Base-by-base conservation (phyloP, 2,113 vertebrate genomes). In the Zootoca vivipara region DNA sequence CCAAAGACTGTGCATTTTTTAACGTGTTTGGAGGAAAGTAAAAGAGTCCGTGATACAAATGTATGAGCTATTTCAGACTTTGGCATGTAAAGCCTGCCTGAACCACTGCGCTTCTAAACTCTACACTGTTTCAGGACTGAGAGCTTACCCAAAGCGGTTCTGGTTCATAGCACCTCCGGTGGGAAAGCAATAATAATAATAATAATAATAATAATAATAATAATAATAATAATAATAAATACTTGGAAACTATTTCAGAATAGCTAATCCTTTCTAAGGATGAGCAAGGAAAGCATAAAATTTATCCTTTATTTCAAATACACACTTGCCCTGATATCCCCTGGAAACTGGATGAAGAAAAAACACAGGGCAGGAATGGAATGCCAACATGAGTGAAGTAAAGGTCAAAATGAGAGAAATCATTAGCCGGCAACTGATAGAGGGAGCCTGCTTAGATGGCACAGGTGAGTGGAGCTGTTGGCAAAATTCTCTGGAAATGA, bases 351-450 rank as follows among this genome's bases (percentile, higher is more conserved):
- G 40, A 15, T 30, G 42, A 78, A 69, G 81, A 70, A 78, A 88
- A 83, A 40, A 64, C 78, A 78, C 42, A 30, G 62, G n/a, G 24
- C 16, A 73, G 62, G 18, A 52, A 83, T 12, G 15, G 70, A 83
- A 69, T 7, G 30, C 62, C 35, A 35, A 13, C 8, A 58, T 78
- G 42, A 56, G 16, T 77, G 67, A 65, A 64, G 33, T 69, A 67
- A 88, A 88, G 81, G 42, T 84, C 24, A 83, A 88, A 78, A 35
- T 83, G 67, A 69, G 73, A 88, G 24, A 78, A 83, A 67, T 70
- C n/a, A 78, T 78, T 78, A 78, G 56, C 33, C 42, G 56, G 30
- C 16, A 77, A 52, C 15, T 58, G 42, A 77, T 78, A 83, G 38
- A 84, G 42, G 42, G 70, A 78, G 28, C 64, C 20, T 35, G 8